phyloP scores from a whole-genome alignment of 2,797 vertebrate genomes.

The Manis pentadactyla region DNA sequence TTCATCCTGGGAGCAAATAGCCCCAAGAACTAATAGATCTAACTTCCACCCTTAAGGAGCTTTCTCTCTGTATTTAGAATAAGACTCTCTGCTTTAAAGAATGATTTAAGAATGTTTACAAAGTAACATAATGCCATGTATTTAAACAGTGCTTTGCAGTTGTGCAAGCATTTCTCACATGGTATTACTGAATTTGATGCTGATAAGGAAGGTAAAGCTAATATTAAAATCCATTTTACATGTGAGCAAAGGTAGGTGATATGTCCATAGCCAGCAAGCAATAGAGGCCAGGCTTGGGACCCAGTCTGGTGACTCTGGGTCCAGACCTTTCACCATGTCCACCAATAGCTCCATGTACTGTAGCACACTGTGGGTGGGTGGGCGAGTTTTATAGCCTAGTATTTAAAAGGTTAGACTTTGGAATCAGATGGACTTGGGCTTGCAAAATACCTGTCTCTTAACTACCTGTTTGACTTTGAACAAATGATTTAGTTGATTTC shows the following conservation, averaged over 20 bases:
- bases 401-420: not conserved
- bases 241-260: not conserved
- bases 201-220: not conserved
- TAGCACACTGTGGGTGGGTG: rapidly evolving
- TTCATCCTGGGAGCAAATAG: not conserved
- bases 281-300: not conserved
- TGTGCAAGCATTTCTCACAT: not conserved
- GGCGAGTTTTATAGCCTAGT: rapidly evolving
- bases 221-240: not conserved
- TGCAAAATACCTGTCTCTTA: not conserved
- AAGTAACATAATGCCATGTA: not conserved
- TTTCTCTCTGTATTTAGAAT: not conserved
- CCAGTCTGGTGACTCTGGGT: not conserved
- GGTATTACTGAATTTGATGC: not conserved
- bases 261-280: not conserved
- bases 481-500: not conserved
- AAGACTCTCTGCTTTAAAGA: not conserved
- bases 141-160: not conserved
- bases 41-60: not conserved
- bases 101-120: not conserved
- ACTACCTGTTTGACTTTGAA: not conserved
- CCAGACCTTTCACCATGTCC: not conserved
- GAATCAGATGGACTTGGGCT: not conserved
- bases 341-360: not conserved
- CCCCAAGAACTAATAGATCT: not conserved